Conservation (phyloP, 1,140 invertebrate species). For the Ylistrum balloti region DNA sequence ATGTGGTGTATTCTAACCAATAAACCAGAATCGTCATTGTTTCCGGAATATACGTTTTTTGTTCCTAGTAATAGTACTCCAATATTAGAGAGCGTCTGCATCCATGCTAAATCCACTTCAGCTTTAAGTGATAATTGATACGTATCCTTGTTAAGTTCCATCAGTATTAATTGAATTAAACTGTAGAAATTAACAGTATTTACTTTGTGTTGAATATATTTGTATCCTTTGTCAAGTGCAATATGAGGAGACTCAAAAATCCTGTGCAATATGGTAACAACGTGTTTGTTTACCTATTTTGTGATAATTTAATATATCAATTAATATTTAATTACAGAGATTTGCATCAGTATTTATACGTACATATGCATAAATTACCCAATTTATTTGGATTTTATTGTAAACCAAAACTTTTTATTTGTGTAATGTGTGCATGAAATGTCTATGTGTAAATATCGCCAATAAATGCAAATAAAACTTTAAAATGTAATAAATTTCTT, state of each 20-base stretch:
- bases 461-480: constrained; percentile 3
- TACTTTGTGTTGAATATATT: neutral
- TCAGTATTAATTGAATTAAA: neutral
- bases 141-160: neutral
- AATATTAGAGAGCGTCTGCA: no score
- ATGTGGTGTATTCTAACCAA: no score
- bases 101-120: no score
- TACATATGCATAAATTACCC: neutral
- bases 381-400: no score
- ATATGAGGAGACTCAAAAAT: neutral
- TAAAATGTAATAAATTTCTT: neutral
- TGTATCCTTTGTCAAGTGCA: neutral
- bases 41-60: no score
- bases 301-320: neutral
- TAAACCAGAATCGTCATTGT: no score
- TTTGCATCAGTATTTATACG: neutral
- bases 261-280: neutral
- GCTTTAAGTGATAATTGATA: no score
- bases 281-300: no score
- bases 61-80: no score
- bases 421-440: neutral
- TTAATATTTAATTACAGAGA: neutral
- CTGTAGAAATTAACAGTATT: constrained; percentile 5
- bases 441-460: neutral
- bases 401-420: no score